phyloP scores from a whole-genome alignment of 2,113 vertebrate species.

The Chunga burmeisteri region DNA sequence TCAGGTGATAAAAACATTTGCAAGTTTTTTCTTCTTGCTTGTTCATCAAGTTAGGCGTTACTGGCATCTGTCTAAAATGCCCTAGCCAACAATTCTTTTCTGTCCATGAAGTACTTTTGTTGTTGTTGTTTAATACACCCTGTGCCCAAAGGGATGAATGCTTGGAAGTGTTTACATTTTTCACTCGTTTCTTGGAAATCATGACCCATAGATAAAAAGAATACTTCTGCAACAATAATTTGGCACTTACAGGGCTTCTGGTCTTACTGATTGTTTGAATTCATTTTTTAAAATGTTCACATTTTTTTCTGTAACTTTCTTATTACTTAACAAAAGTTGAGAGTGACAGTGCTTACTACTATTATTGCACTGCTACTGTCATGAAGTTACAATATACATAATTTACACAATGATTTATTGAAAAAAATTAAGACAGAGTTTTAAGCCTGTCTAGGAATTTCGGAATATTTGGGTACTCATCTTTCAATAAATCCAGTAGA shows the following conservation, averaged over 20 bases:
- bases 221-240: slow-evolving; percentile 30
- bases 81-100: not conserved
- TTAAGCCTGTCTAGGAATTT: not conserved
- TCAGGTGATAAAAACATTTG: not conserved
- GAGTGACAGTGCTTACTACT: not conserved
- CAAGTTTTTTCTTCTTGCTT: not conserved
- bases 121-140: slow-evolving; percentile 16
- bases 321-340: not conserved
- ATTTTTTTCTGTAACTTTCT: not conserved
- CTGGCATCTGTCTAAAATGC: not conserved
- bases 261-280: slow-evolving; percentile 3
- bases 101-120: not conserved
- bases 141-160: slow-evolving; percentile 38
- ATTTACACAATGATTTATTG: not conserved
- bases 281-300: not conserved
- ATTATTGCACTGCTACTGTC: not conserved
- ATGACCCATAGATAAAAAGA: slow-evolving; percentile 39
- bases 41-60: not conserved
- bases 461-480: not conserved
- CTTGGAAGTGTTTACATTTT: slow-evolving; percentile 61
- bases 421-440: not conserved
- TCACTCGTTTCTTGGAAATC: slow-evolving; percentile 59
- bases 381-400: not conserved
- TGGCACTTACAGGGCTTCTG: slow-evolving; percentile 27
- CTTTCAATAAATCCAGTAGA: not conserved